These are phyloP conservation scores for Pemphigus obesinymphae DNA, from an alignment of 1,140 invertebrate species.

Conservation along the genomic window DNA sequence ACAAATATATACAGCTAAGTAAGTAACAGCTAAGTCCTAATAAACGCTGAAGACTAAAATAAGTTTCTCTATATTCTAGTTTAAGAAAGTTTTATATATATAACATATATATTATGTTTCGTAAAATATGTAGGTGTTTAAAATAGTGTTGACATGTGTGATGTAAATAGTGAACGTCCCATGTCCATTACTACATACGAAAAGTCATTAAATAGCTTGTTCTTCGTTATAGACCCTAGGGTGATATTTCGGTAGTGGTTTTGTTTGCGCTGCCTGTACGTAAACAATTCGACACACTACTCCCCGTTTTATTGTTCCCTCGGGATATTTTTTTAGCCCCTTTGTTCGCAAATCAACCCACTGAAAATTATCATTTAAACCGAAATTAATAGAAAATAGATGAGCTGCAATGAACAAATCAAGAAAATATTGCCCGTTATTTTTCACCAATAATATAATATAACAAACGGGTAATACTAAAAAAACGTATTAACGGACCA, in stretches of 20 bases:
- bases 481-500: no score
- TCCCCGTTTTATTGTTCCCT: conserved; percentile 19
- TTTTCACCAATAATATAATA: background rate
- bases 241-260: conserved; percentile 21
- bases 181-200: conserved; percentile 3
- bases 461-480: no score
- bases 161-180: background rate
- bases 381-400: background rate
- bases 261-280: background rate
- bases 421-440: background rate
- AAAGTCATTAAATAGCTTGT: conserved; percentile 21
- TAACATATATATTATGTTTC: background rate
- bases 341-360: background rate
- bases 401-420: background rate
- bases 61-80: no score
- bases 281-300: conserved; percentile 18
- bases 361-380: conserved; percentile 8
- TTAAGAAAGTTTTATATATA: no score
- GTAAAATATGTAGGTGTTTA: no score
- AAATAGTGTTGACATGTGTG: background rate
- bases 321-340: conserved; percentile 15
- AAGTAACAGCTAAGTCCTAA: no score
- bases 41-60: no score
- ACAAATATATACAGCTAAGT: no score
- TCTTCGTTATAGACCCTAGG: background rate